These are phyloP conservation scores for Peucedramus taeniatus DNA, from an alignment of 2,113 vertebrate species.

Conservation along the genomic window DNA sequence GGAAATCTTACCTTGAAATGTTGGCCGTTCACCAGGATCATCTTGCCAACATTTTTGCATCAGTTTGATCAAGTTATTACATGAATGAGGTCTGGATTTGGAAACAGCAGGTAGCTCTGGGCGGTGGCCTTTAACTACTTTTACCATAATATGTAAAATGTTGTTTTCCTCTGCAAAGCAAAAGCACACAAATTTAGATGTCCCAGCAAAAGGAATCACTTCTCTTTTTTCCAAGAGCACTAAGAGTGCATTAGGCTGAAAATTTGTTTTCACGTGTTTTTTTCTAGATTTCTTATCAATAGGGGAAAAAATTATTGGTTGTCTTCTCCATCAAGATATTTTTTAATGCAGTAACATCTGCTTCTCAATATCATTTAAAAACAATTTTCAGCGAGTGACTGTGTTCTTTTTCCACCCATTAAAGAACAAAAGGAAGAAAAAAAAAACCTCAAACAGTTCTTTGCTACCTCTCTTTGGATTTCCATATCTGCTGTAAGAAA, in stretches of 20 bases:
- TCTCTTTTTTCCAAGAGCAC: neutral
- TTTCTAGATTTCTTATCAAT: neutral
- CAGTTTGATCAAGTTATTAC: constrained; percentile 82
- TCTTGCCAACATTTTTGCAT: constrained; percentile 93
- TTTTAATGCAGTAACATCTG: neutral
- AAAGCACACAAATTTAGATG: neutral
- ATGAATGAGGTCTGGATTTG: constrained; percentile 83
- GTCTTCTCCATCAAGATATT: neutral
- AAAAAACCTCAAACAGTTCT: neutral
- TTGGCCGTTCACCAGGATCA: constrained; percentile 83
- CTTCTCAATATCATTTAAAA: neutral
- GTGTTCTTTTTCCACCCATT: neutral
- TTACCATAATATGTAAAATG: constrained; percentile 97
- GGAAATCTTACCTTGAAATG: constrained; percentile 86
- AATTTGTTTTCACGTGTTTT: neutral
- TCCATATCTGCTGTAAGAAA: neutral
- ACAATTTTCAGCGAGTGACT: neutral
- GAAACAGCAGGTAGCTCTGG: constrained; percentile 86
- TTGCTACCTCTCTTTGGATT: neutral
- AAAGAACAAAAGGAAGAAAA: neutral
- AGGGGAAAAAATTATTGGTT: neutral
- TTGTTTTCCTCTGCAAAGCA: constrained; percentile 88
- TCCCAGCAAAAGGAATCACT: neutral
- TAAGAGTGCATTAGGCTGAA: neutral
- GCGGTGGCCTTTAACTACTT: constrained; percentile 92